phyloP scores from a whole-genome alignment of 1,140 invertebrate genomes.

The Campoletis sonorensis region DNA sequence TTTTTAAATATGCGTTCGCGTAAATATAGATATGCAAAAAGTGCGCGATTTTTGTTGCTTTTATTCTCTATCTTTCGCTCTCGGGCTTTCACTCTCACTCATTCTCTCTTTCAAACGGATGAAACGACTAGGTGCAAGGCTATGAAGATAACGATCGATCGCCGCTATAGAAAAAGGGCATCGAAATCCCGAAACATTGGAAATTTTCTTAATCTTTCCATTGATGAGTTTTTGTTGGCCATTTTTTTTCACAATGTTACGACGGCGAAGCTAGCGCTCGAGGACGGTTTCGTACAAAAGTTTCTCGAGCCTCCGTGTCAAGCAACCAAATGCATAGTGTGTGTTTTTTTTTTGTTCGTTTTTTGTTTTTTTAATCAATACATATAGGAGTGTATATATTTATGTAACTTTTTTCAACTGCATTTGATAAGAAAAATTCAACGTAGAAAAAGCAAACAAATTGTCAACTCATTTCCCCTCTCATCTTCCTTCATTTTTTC shows the following conservation, averaged over 20 bases:
- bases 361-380: not conserved
- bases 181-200: not conserved
- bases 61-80: not conserved
- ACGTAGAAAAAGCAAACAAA: conserved; percentile 23
- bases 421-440: conserved; percentile 1
- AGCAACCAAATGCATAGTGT: not conserved
- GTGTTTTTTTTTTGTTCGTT: no score
- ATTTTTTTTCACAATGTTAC: not conserved
- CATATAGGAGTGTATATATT: not conserved
- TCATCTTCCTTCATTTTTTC: not conserved
- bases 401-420: not conserved
- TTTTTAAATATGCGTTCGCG: not conserved
- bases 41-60: not conserved
- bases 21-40: not conserved
- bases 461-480: not conserved
- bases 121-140: conserved; percentile 45
- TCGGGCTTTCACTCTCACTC: not conserved
- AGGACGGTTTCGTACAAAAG: conserved; percentile 16
- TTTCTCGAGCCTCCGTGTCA: not conserved
- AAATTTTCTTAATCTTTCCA: not conserved
- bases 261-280: not conserved
- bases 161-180: not conserved
- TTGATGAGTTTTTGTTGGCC: not conserved
- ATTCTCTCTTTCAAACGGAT: not conserved
- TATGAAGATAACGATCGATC: conserved; percentile 28